phyloP scores from a whole-genome alignment of 1,140 invertebrate genomes.

The Tetraneura akinire region DNA sequence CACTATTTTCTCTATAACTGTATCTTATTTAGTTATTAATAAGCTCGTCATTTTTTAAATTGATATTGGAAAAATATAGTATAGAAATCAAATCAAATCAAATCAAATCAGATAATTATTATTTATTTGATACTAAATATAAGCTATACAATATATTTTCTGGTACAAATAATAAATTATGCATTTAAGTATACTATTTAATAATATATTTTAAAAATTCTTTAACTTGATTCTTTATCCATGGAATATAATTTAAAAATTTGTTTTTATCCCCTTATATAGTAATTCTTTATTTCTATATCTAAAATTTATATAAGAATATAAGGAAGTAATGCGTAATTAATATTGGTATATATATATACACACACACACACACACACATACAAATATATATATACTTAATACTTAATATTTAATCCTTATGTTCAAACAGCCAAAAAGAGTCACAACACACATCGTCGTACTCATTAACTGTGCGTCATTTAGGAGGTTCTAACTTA shows the following conservation, averaged over 20 bases:
- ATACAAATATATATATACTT: too few relatives aligned
- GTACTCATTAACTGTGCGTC: slow-evolving; percentile 52
- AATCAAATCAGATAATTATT: too few relatives aligned
- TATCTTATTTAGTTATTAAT: too few relatives aligned
- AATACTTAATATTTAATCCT: slow-evolving; percentile 33
- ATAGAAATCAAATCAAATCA: too few relatives aligned
- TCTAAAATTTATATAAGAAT: slow-evolving; percentile 3
- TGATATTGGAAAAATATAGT: too few relatives aligned
- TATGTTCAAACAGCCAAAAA: slow-evolving; percentile 46
- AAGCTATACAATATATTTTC: slow-evolving; percentile 27
- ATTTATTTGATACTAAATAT: too few relatives aligned
- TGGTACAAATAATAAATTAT: slow-evolving; percentile 19
- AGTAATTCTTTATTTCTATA: too few relatives aligned
- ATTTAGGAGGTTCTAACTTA: slow-evolving; percentile 76
- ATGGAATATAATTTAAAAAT: background rate
- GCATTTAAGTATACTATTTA: background rate
- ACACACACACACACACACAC: background rate
- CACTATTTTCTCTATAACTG: too few relatives aligned
- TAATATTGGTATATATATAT: background rate
- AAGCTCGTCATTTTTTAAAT: too few relatives aligned
- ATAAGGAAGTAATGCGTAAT: slow-evolving; percentile 28
- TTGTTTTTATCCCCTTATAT: background rate
- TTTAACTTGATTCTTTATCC: background rate
- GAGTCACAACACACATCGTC: slow-evolving; percentile 46
- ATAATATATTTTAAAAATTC: background rate